Percentiles rank a stretch among this genome's conserved stretches.
Conservation (phyloP, 1,140 invertebrate species). For the Heliconius nattereri region DNA sequence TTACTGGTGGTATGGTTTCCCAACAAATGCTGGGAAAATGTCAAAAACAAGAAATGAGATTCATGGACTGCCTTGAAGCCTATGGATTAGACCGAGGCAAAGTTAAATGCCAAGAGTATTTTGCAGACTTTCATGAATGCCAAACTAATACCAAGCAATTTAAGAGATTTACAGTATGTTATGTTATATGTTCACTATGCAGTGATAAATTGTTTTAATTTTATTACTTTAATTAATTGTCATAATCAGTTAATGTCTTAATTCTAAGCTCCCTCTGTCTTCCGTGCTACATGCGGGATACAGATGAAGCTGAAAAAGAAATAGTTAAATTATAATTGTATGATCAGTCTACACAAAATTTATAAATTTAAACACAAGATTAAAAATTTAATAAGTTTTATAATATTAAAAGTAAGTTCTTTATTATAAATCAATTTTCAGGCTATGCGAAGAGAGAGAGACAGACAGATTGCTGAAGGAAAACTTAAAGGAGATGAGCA, state of each 20-base stretch:
- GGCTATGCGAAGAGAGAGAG: conserved; percentile 52
- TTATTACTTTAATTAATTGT: too few relatives aligned
- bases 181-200: background rate
- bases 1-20: conserved; percentile 83
- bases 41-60: conserved; percentile 84
- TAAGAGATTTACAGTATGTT: conserved; percentile 78
- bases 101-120: conserved; percentile 82
- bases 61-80: conserved; percentile 88
- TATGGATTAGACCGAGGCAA: conserved; percentile 84
- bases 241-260: too few relatives aligned
- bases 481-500: conserved; percentile 69
- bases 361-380: background rate
- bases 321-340: background rate
- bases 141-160: conserved; percentile 82
- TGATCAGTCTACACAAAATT: background rate
- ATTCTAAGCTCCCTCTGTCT: too few relatives aligned
- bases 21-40: conserved; percentile 84
- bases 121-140: conserved; percentile 87
- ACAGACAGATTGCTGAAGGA: conserved; percentile 59
- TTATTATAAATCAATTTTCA: conserved; percentile 27
- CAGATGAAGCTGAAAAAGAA: too few relatives aligned
- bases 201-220: background rate
- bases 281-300: too few relatives aligned
- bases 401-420: background rate
- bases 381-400: too few relatives aligned